phyloP scores from a whole-genome alignment of 2,888 invertebrate species.

The Dynastes hyllus region DNA sequence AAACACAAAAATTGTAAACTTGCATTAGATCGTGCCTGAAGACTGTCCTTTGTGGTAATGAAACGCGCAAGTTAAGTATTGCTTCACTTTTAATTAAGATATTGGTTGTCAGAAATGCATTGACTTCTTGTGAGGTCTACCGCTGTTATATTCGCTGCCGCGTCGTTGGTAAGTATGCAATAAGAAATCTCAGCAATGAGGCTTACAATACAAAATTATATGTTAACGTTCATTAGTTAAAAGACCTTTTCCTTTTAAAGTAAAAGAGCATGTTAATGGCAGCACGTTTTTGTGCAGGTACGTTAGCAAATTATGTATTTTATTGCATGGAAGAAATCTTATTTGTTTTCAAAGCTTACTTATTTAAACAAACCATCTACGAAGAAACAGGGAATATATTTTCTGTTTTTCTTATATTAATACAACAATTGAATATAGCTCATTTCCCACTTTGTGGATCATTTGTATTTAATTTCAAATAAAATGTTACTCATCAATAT shows the following conservation, averaged over 20 bases:
- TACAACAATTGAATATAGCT: no score
- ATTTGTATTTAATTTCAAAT: no score
- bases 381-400: no score
- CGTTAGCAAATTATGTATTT: no score
- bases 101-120: constrained; percentile 43
- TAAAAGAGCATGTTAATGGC: constrained; percentile 2
- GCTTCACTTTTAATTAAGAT: constrained; percentile 44
- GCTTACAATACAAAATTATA: constrained; percentile 48
- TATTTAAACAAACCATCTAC: no score
- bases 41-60: constrained; percentile 25
- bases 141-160: constrained; percentile 9
- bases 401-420: no score
- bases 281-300: not conserved
- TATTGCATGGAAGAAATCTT: no score
- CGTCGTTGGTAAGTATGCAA: constrained; percentile 18
- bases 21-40: not conserved
- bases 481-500: no score
- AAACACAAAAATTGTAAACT: constrained; percentile 9
- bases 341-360: no score
- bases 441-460: no score
- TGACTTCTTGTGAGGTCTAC: constrained; percentile 41
- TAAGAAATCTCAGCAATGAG: constrained; percentile 30
- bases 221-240: constrained; percentile 41
- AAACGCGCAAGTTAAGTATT: constrained; percentile 7
- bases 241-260: constrained; percentile 19